Evolutionary conservation across 92 coral and sea anemone species (phyloP).

Genomic region (Zoanthus gigantus): DNA sequence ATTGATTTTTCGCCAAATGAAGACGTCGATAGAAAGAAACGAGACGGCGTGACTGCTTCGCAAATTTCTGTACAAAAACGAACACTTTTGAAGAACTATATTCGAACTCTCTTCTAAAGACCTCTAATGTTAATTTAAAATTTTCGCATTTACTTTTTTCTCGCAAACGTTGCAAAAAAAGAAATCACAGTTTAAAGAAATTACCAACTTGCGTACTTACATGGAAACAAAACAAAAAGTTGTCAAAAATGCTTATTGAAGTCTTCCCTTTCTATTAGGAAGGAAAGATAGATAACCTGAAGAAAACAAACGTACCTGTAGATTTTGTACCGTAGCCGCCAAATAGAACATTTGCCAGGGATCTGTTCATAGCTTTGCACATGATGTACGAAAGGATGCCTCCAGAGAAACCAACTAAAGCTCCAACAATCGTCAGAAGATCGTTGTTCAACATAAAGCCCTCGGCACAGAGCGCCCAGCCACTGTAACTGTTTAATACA

Average conservation of each 20-base stretch:
- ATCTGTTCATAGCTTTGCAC: constrained; percentile 99
- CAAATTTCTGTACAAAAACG: background rate
- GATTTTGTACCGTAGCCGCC: constrained; percentile 99
- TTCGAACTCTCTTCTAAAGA: too few species aligned
- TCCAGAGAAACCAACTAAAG: constrained; percentile 99
- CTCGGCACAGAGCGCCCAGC: constrained; percentile 99
- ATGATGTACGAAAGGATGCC: constrained; percentile 99
- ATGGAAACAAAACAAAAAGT: too few species aligned
- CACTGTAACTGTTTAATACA: constrained; percentile 98
- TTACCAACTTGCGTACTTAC: too few species aligned
- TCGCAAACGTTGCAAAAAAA: background rate
- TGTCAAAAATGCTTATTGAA: too few species aligned
- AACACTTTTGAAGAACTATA: too few species aligned
- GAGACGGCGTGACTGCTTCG: too few species aligned
- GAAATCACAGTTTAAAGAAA: too few species aligned
- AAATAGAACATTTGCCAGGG: constrained; percentile 88
- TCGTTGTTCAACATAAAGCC: constrained; percentile 99
- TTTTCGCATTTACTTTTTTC: background rate
- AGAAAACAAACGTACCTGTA: constrained; percentile 74
- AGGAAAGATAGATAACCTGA: background rate
- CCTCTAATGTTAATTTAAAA: background rate
- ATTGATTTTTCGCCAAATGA: too few species aligned
- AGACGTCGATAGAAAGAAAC: too few species aligned
- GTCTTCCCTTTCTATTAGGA: too few species aligned
- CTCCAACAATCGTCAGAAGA: constrained; percentile 97